Percentiles rank a stretch among this genome's conserved stretches.
Evolutionary conservation across 2,113 vertebrate genomes (phyloP).

Genomic region (Psilopogon haemacephalus): DNA sequence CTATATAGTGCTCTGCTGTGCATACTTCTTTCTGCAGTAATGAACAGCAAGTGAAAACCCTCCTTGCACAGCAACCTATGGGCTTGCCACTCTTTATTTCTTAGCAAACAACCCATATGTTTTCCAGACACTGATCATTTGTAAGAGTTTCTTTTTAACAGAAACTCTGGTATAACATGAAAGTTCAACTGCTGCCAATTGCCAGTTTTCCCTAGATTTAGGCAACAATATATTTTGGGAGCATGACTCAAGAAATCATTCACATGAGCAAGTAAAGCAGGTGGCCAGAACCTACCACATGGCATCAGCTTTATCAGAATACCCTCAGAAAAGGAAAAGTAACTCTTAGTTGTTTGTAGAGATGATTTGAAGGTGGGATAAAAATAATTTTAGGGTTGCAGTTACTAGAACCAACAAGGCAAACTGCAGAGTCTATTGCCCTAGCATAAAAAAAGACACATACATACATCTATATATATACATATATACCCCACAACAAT

Average conservation of each 20-base stretch:
- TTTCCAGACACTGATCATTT: neutral
- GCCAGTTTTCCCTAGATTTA: conserved; percentile 14
- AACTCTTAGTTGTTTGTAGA: neutral
- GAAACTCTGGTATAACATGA: neutral
- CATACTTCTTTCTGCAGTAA: neutral
- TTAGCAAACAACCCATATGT: neutral
- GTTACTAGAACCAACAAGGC: neutral
- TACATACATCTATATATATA: too few relatives aligned
- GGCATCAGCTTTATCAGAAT: conserved; percentile 2
- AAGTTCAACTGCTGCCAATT: conserved; percentile 1
- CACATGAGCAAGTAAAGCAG: conserved; percentile 51
- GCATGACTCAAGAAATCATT: conserved; percentile 49
- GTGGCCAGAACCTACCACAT: conserved; percentile 40
- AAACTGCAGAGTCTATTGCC: neutral
- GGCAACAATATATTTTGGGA: conserved; percentile 48
- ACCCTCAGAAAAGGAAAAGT: conserved; percentile 18
- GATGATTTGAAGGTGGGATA: neutral
- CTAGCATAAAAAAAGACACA: neutral
- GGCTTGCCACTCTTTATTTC: neutral
- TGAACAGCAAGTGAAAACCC: neutral
- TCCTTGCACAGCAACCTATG: neutral
- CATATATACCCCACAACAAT: neutral
- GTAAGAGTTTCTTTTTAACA: neutral
- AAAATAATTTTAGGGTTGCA: neutral
- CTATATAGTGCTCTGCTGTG: neutral